Base-by-base conservation (phyloP, 2,888 invertebrate genomes). In the Tenthredo mesomela region DNA sequence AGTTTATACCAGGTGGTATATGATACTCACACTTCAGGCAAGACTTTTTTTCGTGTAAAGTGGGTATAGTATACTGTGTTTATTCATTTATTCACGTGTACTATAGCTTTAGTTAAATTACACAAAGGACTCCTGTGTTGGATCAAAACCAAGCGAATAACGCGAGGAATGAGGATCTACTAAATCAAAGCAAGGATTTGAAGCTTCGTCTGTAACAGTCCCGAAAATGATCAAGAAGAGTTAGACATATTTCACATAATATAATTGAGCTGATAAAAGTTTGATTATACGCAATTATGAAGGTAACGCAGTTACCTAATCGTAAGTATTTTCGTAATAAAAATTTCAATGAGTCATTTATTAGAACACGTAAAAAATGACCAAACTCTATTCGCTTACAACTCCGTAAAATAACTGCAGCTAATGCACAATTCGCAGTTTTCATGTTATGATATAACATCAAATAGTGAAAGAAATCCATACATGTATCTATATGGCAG, bases 101-200 rank as follows among this genome's bases (percentile, higher is more conserved):
- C 77, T 29, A 50, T 29, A 50, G 29, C 9, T 6, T 5, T 29
- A 1, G 37, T 5, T 29, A 37, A 73, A 86, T 86, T 88, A 89
- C 73, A 90, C 87, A 86, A 89, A 84, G 33, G 89, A 89, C 73
- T 90, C 89, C 37, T 86, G 77, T 29, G 83, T 84, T 3, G 89
- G 87, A 85, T 89, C 87, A 84, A 87, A 86, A 85, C 86, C 87
- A 85, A 89, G 85, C 82, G 88, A 85, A 84, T 86, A 67, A 78
- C 86, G 83, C 58, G 21, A 67, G 82, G 47, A 29, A 29, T 6
- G 29, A 70, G 65, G 82, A 47, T 82, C 29, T 67, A 67, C 67
- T 40, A 82, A 82, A 29, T 47, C 29, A 25, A 82, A 47, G 67
- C 70, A 82, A 67, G 67, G 67, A 47, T 43, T 43, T 29, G 25